Conservation (phyloP, 2,797 vertebrate genomes). For the Propithecus perrieri region DNA sequence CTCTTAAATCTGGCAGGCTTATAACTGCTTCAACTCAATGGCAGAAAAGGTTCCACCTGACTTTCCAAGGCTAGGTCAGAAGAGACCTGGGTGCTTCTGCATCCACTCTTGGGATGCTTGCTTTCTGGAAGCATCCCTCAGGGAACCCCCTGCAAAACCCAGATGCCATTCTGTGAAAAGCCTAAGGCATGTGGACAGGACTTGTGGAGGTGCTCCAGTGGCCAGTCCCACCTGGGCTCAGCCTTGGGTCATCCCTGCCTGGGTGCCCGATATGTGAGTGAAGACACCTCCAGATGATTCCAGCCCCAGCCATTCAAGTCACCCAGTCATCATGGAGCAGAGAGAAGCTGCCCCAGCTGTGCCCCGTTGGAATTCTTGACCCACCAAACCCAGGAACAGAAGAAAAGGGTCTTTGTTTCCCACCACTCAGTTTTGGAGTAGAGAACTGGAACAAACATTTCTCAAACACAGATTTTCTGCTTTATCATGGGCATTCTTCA, state of each 20-base stretch:
- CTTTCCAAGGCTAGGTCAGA: background rate
- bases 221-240: background rate
- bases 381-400: accelerated
- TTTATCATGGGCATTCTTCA: background rate
- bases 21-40: accelerated
- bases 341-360: background rate
- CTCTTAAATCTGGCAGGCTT: background rate
- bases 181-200: accelerated
- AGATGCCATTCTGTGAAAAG: background rate
- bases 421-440: background rate
- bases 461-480: background rate
- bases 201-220: accelerated
- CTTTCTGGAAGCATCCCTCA: background rate
- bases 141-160: background rate
- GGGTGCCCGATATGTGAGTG: accelerated
- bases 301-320: background rate
- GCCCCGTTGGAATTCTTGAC: background rate
- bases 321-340: no score
- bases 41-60: background rate
- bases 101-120: background rate
- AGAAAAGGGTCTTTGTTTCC: background rate
- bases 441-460: background rate
- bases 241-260: background rate
- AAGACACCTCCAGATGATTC: background rate
- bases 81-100: background rate